Base-by-base conservation (phyloP, 2,888 invertebrate genomes). In the Pantelozetes paolii region DNA sequence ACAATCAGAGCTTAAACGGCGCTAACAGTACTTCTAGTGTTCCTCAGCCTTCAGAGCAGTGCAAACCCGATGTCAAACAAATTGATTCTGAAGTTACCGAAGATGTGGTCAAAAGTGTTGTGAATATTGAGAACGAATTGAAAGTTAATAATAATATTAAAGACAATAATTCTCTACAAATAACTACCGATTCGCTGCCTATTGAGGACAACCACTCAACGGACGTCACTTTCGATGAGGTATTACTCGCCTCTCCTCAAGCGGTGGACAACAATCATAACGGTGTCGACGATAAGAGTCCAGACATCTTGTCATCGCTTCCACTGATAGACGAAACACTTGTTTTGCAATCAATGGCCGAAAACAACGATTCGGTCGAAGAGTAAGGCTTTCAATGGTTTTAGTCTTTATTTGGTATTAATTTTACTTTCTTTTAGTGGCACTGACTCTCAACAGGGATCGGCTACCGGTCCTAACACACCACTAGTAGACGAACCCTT, bases 1-100 rank as follows among this genome's bases (percentile, higher is more conserved):
- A 74, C 23, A 71, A 32, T 20, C n/a, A n/a, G n/a, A n/a, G n/a
- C n/a, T n/a, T n/a, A n/a, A 36, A 36, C 36, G 48, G 48, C 23
- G 32, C 59, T 18, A 32, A 32, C 15, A 11, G 30, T 59, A 23
- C 8, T 69, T 40, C n/a, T n/a, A n/a, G n/a, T n/a, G n/a, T n/a
- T n/a, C n/a, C n/a, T n/a, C n/a, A n/a, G n/a, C n/a, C n/a, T n/a
- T n/a, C 6, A 40, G 64, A 64, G 11, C 54, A n/a, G n/a, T 20
- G 1, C 23, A 54, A 54, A 26, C 6, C 26, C 6, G 54, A 54
- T 26, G 32, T 32, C 59, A 59, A 59, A 32, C 2, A 9, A n/a
- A 59, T 6, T 15, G n/a, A n/a, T 48, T 11, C 3, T 48, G 18
- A n/a, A n/a, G 48, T n/a, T n/a, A n/a, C 15, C 3, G 48, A 48